Evolutionary conservation across 1,140 invertebrate species (phyloP).

Genomic region (Potamilus streckersoni): DNA sequence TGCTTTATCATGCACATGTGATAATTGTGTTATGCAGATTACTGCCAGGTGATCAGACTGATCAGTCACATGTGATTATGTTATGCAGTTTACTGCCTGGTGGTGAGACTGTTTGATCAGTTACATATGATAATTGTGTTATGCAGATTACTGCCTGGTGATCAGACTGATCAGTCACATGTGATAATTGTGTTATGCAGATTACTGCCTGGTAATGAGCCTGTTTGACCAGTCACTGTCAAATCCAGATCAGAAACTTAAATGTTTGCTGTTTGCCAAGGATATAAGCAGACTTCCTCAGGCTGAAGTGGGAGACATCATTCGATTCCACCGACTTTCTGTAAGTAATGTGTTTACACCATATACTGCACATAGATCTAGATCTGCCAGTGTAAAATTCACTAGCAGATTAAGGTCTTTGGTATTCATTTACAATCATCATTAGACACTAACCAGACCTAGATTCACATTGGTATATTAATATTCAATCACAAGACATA

Average conservation of each 20-base stretch:
- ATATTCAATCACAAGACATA: too few species aligned
- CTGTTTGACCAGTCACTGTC: constrained; percentile 22
- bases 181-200: constrained; percentile 14
- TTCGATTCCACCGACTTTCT: constrained; percentile 34
- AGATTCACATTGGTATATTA: too few species aligned
- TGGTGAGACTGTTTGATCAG: background rate
- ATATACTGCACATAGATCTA: too few species aligned
- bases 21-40: background rate
- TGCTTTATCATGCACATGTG: background rate
- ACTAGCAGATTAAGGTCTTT: too few species aligned
- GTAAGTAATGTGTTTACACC: constrained; percentile 7
- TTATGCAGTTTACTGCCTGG: background rate
- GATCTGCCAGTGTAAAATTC: too few species aligned
- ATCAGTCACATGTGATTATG: background rate
- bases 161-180: background rate
- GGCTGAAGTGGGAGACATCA: constrained; percentile 28
- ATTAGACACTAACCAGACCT: too few species aligned
- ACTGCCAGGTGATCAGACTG: background rate
- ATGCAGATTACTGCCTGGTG: background rate
- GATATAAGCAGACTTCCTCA: constrained; percentile 16
- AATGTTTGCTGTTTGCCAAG: constrained; percentile 37
- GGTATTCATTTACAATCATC: too few species aligned
- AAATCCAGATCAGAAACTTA: constrained; percentile 28
- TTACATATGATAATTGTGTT: background rate
- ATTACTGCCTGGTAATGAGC: constrained; percentile 30